Conservation (phyloP, 2,113 vertebrate genomes). For the Corythaixoides concolor region DNA sequence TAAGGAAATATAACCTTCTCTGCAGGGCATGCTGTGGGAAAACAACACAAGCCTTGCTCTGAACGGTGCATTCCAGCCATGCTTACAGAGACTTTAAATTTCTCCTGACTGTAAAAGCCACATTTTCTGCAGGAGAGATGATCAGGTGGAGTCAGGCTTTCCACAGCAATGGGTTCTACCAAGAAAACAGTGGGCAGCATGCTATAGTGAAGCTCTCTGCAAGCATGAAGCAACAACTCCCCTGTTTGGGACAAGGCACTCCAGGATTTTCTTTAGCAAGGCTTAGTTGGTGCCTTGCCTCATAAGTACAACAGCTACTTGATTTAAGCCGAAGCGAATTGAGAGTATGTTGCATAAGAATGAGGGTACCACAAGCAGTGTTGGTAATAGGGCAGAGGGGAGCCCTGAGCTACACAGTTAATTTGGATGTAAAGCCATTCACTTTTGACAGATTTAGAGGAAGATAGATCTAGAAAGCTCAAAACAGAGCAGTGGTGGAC, state of each 20-base stretch:
- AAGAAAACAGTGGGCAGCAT: neutral
- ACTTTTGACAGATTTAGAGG: neutral
- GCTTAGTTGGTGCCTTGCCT: neutral
- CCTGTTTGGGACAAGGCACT: neutral
- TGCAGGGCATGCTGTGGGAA: neutral
- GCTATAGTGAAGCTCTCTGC: neutral
- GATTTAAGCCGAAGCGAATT: neutral
- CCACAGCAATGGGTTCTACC: neutral
- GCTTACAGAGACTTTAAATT: neutral
- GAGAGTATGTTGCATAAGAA: neutral
- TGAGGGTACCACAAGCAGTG: fast-evolving
- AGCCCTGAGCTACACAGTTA: neutral
- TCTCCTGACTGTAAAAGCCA: neutral
- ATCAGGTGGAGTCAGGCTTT: neutral
- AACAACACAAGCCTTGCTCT: neutral
- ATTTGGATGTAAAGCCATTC: neutral
- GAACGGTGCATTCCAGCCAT: neutral
- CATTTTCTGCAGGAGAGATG: neutral
- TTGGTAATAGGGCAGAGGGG: neutral
- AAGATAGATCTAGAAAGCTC: neutral
- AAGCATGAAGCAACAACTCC: neutral
- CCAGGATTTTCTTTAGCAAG: neutral
- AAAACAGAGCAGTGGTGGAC: neutral
- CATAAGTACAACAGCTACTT: neutral
- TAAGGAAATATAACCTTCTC: neutral